These are phyloP conservation scores for Danio choprae DNA, from an alignment of 2,797 vertebrate species.

Conservation along the genomic window DNA sequence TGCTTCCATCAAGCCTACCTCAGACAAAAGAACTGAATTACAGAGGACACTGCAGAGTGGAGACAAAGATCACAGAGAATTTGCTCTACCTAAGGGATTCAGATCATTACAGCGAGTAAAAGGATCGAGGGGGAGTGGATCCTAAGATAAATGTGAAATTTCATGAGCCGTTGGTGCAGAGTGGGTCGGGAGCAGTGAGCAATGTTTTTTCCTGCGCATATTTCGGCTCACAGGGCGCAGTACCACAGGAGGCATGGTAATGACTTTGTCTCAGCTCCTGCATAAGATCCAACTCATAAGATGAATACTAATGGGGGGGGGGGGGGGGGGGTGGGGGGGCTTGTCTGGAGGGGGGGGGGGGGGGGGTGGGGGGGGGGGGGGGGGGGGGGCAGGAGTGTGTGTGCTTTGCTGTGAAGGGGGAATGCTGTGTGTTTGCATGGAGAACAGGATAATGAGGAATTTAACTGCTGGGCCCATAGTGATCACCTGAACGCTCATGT, in stretches of 20 bases:
- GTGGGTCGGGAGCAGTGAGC: constrained; percentile 17
- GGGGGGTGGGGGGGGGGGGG: too few relatives aligned
- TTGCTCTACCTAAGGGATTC: constrained; percentile 15
- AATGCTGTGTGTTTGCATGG: constrained; percentile 7
- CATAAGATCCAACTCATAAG: constrained; percentile 33
- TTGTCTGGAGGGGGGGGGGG: too few relatives aligned
- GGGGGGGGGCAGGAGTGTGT: neutral
- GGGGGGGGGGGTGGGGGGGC: constrained; percentile 11
- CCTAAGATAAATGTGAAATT: constrained; percentile 78
- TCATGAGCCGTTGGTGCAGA: constrained; percentile 76
- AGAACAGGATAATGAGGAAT: constrained; percentile 33
- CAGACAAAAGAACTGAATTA: constrained; percentile 39
- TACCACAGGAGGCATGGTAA: constrained; percentile 45
- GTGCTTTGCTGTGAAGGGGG: constrained; percentile 18
- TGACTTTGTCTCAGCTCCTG: constrained; percentile 56
- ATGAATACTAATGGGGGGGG: constrained; percentile 53
- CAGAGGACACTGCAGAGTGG: constrained; percentile 35
- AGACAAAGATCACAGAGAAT: constrained; percentile 17
- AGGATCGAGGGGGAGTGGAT: constrained; percentile 37
- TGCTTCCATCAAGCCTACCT: constrained; percentile 13
- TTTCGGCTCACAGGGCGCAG: constrained; percentile 41
- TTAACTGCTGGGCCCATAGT: constrained; percentile 44
- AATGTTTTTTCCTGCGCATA: constrained; percentile 38
- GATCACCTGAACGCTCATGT: constrained; percentile 46
- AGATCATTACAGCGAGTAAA: constrained; percentile 46